phyloP scores from a whole-genome alignment of 2,888 invertebrate genomes.

The Apotomis turbidana region DNA sequence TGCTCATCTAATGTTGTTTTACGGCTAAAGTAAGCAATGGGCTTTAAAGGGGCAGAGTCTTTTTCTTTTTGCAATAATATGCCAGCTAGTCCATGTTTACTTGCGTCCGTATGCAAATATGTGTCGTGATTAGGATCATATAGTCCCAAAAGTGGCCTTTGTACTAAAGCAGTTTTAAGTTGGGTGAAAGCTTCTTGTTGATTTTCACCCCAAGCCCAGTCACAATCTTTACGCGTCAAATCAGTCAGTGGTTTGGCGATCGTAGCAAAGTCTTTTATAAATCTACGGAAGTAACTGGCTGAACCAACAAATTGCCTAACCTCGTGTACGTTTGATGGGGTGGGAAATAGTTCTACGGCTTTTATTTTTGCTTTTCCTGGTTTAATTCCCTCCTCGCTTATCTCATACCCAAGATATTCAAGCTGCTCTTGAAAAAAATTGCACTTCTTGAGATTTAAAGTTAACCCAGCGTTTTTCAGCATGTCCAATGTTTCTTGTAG shows the following conservation, averaged over 20 bases:
- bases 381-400: slow-evolving; percentile 28
- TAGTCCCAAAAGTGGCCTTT: slow-evolving; percentile 46
- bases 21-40: slow-evolving; percentile 41
- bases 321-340: slow-evolving; percentile 36
- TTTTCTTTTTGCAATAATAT: slow-evolving; percentile 34
- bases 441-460: slow-evolving; percentile 41
- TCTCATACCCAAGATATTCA: slow-evolving; percentile 40
- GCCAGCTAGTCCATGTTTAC: slow-evolving; percentile 40
- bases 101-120: slow-evolving; percentile 9
- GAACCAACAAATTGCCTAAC: slow-evolving; percentile 37
- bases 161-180: slow-evolving; percentile 30
- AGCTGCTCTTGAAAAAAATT: slow-evolving; percentile 35
- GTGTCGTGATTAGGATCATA: slow-evolving; percentile 47
- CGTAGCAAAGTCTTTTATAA: slow-evolving; percentile 9
- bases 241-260: slow-evolving; percentile 24
- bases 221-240: slow-evolving; percentile 16
- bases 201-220: slow-evolving; percentile 27
- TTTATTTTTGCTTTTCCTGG: slow-evolving; percentile 3
- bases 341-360: slow-evolving; percentile 37
- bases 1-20: slow-evolving; percentile 44
- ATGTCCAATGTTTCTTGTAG: slow-evolving; percentile 11
- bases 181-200: slow-evolving; percentile 13
- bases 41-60: neutral
- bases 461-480: neutral
- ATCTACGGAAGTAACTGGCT: slow-evolving; percentile 32